A percentile compares a stretch with the other conserved stretches of the same genome.
Evolutionary conservation across 2,888 invertebrate genomes (phyloP).

Genomic region (Thymelicus sylvestris): DNA sequence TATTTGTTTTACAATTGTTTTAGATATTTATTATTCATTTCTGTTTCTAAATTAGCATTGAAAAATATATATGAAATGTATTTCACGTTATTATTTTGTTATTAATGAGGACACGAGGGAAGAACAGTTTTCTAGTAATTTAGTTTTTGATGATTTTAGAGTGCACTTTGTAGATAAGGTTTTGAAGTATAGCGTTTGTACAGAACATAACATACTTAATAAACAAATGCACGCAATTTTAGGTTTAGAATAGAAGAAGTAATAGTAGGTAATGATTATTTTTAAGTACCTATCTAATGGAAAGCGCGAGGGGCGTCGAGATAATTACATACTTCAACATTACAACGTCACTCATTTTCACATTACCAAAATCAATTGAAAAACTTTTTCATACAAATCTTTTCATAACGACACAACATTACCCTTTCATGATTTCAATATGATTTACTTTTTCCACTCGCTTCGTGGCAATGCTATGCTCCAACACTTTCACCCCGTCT

Average conservation of each 20-base stretch:
- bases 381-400: slow-evolving; percentile 20
- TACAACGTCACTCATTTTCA: slow-evolving; percentile 22
- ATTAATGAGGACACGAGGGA: too few species aligned
- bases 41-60: too few species aligned
- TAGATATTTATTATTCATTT: neutral
- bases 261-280: slow-evolving; percentile 15
- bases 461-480: slow-evolving; percentile 83
- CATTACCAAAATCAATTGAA: slow-evolving; percentile 5
- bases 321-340: slow-evolving; percentile 4
- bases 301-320: slow-evolving; percentile 14
- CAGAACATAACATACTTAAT: slow-evolving; percentile 16
- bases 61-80: too few species aligned
- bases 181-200: slow-evolving; percentile 42
- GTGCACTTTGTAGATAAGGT: slow-evolving; percentile 68
- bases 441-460: slow-evolving; percentile 71
- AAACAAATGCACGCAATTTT: slow-evolving; percentile 62
- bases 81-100: too few species aligned
- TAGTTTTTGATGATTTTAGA: slow-evolving; percentile 47
- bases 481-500: slow-evolving; percentile 56
- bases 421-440: slow-evolving; percentile 69
- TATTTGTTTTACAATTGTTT: neutral
- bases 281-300: neutral
- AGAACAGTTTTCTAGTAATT: slow-evolving; percentile 7
- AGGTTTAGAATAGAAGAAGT: slow-evolving; percentile 43
- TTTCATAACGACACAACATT: slow-evolving; percentile 40